Conservation (phyloP, 2,888 invertebrate genomes). For the Noctua janthina region DNA sequence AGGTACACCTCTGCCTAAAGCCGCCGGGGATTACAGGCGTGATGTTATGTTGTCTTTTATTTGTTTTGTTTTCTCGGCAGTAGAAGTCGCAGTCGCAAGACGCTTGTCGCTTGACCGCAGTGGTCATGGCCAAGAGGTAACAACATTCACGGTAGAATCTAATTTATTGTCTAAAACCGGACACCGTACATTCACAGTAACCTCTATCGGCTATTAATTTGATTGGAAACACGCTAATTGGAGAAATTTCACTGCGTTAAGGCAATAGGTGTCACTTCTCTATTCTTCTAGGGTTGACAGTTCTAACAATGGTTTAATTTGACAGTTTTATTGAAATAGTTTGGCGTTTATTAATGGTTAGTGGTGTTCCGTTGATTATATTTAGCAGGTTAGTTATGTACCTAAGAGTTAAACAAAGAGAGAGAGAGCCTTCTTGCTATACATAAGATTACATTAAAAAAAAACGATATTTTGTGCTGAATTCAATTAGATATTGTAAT, state of each 20-base stretch:
- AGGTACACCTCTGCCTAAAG: background rate
- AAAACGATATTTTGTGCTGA: too few species aligned
- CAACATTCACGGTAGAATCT: constrained; percentile 43
- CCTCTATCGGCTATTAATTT: constrained; percentile 74
- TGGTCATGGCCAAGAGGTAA: constrained; percentile 8
- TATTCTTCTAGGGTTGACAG: constrained; percentile 60
- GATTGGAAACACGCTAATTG: constrained; percentile 79
- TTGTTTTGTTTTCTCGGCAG: background rate
- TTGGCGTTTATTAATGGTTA: constrained; percentile 24
- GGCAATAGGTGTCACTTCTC: constrained; percentile 63
- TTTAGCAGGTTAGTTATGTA: background rate
- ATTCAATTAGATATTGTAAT: too few species aligned
- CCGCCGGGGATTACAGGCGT: background rate
- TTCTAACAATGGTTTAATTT: constrained; percentile 30
- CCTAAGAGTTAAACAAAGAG: too few species aligned
- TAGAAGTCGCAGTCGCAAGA: background rate
- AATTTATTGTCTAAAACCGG: constrained; percentile 65
- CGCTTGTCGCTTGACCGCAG: background rate
- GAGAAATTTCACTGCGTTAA: constrained; percentile 74
- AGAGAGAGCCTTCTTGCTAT: too few species aligned
- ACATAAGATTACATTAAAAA: too few species aligned
- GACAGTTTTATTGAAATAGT: constrained; percentile 48
- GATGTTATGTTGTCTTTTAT: background rate
- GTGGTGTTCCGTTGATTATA: constrained; percentile 5
- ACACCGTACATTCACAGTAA: constrained; percentile 60